phyloP scores from a whole-genome alignment of 2,113 vertebrate species.

The Ivindomyrus marchei region DNA sequence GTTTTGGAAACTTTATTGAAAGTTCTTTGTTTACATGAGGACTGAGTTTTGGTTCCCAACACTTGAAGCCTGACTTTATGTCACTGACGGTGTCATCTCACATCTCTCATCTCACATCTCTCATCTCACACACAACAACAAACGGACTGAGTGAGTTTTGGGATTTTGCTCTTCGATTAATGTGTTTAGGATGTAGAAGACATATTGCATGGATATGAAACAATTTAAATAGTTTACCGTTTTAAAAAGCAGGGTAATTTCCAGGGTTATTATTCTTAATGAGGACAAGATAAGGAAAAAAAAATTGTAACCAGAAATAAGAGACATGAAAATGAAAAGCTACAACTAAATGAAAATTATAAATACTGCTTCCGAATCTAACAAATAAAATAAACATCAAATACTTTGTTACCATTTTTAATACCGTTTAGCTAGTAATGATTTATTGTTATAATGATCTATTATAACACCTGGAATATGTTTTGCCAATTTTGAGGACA shows the following conservation, averaged over 20 bases:
- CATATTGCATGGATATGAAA: neutral
- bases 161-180: neutral
- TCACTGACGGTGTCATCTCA: neutral
- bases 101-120: no score
- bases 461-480: neutral
- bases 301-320: neutral
- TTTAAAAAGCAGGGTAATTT: neutral
- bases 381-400: neutral
- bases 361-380: no score
- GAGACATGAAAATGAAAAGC: neutral
- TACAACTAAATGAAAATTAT: neutral
- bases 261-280: neutral
- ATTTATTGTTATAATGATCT: neutral
- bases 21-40: neutral
- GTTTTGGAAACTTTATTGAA: neutral
- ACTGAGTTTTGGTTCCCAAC: neutral
- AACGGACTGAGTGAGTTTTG: no score
- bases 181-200: neutral
- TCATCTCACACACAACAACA: no score
- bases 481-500: neutral
- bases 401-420: no score
- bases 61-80: neutral
- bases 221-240: neutral
- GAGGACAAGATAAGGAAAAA: neutral
- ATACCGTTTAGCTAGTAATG: neutral